Base-by-base conservation (phyloP, 2,888 invertebrate genomes). In the Melanargia galathea region DNA sequence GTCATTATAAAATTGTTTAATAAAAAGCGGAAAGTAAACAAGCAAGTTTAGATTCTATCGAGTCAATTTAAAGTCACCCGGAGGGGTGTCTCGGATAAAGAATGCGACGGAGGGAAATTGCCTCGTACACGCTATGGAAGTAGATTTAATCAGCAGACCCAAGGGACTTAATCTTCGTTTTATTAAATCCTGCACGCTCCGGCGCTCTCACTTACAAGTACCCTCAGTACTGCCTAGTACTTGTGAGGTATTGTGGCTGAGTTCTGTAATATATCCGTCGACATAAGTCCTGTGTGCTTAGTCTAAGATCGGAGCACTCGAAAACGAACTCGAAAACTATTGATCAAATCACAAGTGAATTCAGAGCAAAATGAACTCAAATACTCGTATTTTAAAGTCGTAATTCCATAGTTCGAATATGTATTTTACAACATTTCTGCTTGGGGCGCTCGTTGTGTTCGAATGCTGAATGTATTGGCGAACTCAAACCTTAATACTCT, bases 101-200 rank as follows among this genome's bases (percentile, higher is more conserved):
- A 52, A 22, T 24, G 55, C n/a, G 40, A n/a, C n/a, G 55, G 43
- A 43, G 55, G 55, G 22, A 55, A 55, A 55, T 55, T 55, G 43
- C 40, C 43, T 26, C 4, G 55, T 43, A 43, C 55, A 55, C 55
- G 55, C 55, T 55, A 43, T 40, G 55, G n/a, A 40, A 18, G 24
- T 11, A 55, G 55, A 55, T 55, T 55, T 55, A 55, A 55, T 55
- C 55, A 55, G 55, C 26, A 2, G 22, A 54, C 18, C 26, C 40
- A 7, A 55, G 55, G 43, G 55, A 26, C 55, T 55, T 55, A 55
- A 55, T 55, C 55, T 55, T 26, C 55, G 55, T 55, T 55, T 55
- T 55, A 55, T 55, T 55, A 55, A 55, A 55, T 55, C 26, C 40
- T n/a, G 46, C 61, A 35, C 55, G 55, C 43, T 10, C 22, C 43